Evolutionary conservation across 2,797 vertebrate genomes (phyloP).

Genomic region (Fundulus diaphanus): DNA sequence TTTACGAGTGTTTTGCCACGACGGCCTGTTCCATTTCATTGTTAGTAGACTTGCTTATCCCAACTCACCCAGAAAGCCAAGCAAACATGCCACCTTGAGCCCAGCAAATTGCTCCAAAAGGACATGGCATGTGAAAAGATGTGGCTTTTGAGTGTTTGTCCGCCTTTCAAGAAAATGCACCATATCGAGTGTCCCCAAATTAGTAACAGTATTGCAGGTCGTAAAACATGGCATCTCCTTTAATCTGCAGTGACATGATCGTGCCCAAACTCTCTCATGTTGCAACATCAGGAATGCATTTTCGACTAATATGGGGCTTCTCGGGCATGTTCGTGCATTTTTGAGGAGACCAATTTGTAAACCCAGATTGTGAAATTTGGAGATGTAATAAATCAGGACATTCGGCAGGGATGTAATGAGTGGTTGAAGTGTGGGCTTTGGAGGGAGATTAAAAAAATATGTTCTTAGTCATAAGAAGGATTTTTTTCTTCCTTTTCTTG

Average conservation of each 20-base stretch:
- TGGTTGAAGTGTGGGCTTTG: slow-evolving; percentile 66
- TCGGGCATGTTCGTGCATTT: slow-evolving; percentile 68
- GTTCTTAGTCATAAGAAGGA: slow-evolving; percentile 47
- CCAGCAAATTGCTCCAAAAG: slow-evolving; percentile 8
- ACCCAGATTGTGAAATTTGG: slow-evolving; percentile 77
- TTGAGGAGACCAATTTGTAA: slow-evolving; percentile 75
- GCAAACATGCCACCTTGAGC: slow-evolving; percentile 71
- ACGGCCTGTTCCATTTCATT: slow-evolving; percentile 64
- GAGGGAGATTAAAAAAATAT: slow-evolving; percentile 57
- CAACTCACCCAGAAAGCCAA: slow-evolving; percentile 43
- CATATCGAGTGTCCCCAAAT: slow-evolving; percentile 72
- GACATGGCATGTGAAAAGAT: slow-evolving; percentile 21
- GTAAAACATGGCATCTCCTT: slow-evolving; percentile 64
- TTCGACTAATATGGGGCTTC: slow-evolving; percentile 58
- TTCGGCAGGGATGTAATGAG: slow-evolving; percentile 63
- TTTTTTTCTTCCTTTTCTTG: slow-evolving; percentile 55
- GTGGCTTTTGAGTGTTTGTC: slow-evolving; percentile 58
- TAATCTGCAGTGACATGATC: slow-evolving; percentile 69
- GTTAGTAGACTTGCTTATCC: slow-evolving; percentile 65
- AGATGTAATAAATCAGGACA: slow-evolving; percentile 76
- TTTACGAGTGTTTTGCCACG: slow-evolving; percentile 77
- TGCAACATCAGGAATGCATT: slow-evolving; percentile 77
- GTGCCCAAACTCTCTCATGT: slow-evolving; percentile 62
- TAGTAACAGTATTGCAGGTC: slow-evolving; percentile 73
- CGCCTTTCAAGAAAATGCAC: slow-evolving; percentile 55